Evolutionary conservation across 2,113 vertebrate species (phyloP), one percentile per base, ranked within the genome.

Genomic region (Cyanoliseus patagonus): DNA sequence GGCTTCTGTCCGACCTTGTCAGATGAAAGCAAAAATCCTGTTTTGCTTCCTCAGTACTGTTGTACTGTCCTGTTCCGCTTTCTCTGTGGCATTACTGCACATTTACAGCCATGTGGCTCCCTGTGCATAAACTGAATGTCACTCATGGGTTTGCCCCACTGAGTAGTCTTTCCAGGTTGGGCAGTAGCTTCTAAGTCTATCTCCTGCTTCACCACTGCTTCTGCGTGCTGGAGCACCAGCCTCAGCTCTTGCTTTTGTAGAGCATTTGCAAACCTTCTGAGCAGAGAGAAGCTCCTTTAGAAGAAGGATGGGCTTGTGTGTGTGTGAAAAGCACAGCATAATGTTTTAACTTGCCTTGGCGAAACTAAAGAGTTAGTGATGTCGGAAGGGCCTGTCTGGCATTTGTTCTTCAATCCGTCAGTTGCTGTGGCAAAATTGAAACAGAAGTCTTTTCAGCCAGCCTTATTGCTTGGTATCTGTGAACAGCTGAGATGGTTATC

Each of bases 11-110:
- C 68, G 14, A 17, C 37, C 11, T 22, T 63, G 35, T 10, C 20
- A 42, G 28, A 23, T 33, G 52, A 86, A 62, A 73, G 33, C 33
- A 33, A 51, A 78, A 57, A 62, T 18, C 9, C 23, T 30, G 1
- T 30, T 83, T 39, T 17, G 4, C 68, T 88, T 49, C 22, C 61
- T 15, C 13, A 6, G 30, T 30, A 24, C 10, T 30, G 47, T 35
- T 23, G 5, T 69, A 35, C 55, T 66, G 0, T 30, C 27, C 19
- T 28, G 0, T 4, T 4, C 17, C 15, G 3, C 2, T 24, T 55
- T 49, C 37, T 49, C 72, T 76, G 47, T 31, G 39, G 17, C 20
- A 6, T 59, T 78, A 30, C 47, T 4, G 2, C 51, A 19, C 6
- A 7, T 19, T 57, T 62, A 14, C 5, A 47, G 39, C 57, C 30